These are phyloP conservation scores for Drosophila kanapiae DNA, from an alignment of 1,140 invertebrate species.

Conservation along the genomic window DNA sequence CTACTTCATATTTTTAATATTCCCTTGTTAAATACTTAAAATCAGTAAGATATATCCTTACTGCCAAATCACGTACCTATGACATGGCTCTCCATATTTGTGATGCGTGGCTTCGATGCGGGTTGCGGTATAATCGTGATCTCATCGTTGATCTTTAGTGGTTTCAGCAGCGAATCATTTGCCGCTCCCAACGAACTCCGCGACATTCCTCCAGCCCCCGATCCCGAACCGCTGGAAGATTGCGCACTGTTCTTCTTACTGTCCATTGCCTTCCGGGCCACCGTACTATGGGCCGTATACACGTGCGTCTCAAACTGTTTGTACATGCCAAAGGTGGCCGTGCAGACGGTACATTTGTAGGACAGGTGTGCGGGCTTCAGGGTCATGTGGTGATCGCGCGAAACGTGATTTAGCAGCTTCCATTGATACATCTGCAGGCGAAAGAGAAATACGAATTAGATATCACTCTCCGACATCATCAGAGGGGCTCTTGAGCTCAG, in stretches of 20 bases:
- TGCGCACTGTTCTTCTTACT: slow-evolving; percentile 88
- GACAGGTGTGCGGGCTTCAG: slow-evolving; percentile 96
- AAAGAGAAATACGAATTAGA: slow-evolving; percentile 15
- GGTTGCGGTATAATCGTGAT: slow-evolving; percentile 97
- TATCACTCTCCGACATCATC: not conserved
- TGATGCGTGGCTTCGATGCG: slow-evolving; percentile 85
- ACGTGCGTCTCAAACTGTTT: slow-evolving; percentile 97
- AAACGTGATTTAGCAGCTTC: slow-evolving; percentile 96
- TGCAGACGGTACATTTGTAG: slow-evolving; percentile 97
- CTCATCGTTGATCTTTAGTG: slow-evolving; percentile 96
- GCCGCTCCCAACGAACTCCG: slow-evolving; percentile 67
- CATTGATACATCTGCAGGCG: slow-evolving; percentile 93
- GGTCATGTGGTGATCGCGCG: slow-evolving; percentile 95
- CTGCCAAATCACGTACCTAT: slow-evolving; percentile 78
- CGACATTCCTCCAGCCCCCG: slow-evolving; percentile 29
- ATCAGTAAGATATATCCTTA: no score
- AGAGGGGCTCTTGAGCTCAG: no score
- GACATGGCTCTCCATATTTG: slow-evolving; percentile 85
- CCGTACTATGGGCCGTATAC: slow-evolving; percentile 95
- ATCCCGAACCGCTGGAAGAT: slow-evolving; percentile 56
- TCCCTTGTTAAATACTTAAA: no score
- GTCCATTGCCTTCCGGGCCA: slow-evolving; percentile 92
- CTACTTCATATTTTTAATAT: no score
- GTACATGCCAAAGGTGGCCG: slow-evolving; percentile 97
- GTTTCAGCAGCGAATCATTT: slow-evolving; percentile 91